A percentile compares a stretch with the other conserved stretches of the same genome.
These are phyloP conservation scores for Drosophila lacteicornis DNA, from an alignment of 1,140 invertebrate genomes.

Conservation along the genomic window DNA sequence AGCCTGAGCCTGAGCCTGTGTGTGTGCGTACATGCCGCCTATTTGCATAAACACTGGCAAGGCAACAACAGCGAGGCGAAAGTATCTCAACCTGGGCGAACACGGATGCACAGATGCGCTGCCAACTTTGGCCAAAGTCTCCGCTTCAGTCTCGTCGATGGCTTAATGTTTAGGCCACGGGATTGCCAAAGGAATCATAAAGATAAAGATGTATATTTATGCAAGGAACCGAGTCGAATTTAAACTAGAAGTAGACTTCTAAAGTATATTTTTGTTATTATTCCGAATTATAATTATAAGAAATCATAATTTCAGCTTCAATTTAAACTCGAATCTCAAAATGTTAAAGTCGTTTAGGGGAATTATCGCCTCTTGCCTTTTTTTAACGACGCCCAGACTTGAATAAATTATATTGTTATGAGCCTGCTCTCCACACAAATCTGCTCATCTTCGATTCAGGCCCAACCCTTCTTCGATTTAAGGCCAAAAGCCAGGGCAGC, in stretches of 20 bases:
- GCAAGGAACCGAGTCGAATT: too few species aligned
- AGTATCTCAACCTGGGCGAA: constrained; percentile 43
- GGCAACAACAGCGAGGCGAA: constrained; percentile 23
- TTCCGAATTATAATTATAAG: too few species aligned
- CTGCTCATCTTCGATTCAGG: constrained; percentile 21
- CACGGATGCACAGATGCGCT: constrained; percentile 41
- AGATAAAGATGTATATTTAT: too few species aligned
- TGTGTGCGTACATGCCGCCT: constrained; percentile 30
- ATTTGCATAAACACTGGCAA: constrained; percentile 72
- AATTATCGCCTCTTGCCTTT: neutral
- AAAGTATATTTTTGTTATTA: neutral
- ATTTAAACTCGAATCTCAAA: neutral
- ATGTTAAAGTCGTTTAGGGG: neutral
- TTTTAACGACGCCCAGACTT: constrained; percentile 3
- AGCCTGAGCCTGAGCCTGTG: neutral
- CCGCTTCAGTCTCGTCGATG: neutral
- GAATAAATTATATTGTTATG: constrained; percentile 23
- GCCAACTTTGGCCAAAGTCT: constrained; percentile 11
- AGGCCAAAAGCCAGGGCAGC: neutral
- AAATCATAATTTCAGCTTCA: neutral
- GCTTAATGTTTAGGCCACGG: neutral
- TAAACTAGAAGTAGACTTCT: too few species aligned
- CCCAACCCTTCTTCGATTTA: constrained; percentile 27
- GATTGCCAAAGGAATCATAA: neutral
- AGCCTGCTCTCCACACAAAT: neutral